Conservation (phyloP, 1,140 invertebrate genomes). For the Magallana ariakensis region DNA sequence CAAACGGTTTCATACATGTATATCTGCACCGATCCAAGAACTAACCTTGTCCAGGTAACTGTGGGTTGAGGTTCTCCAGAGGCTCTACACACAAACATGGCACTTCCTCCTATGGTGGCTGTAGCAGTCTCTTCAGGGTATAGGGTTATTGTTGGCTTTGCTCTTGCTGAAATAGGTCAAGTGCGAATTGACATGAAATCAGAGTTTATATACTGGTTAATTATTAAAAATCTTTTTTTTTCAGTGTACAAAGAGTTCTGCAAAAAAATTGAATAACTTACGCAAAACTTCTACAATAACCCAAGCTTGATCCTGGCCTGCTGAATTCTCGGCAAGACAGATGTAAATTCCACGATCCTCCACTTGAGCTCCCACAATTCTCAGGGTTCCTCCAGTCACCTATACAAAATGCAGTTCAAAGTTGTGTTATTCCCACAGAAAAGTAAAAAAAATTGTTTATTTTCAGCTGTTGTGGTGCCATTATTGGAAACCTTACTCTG, state of each 20-base stretch:
- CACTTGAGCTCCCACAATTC: conserved; percentile 84
- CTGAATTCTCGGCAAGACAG: conserved; percentile 85
- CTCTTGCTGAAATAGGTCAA: conserved; percentile 85
- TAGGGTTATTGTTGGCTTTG: conserved; percentile 88
- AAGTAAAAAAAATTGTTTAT: neutral
- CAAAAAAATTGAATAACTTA: conserved; percentile 81
- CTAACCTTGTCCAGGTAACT: conserved; percentile 86
- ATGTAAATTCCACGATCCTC: conserved; percentile 90
- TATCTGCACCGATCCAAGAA: conserved; percentile 80
- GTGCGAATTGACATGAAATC: conserved; percentile 20
- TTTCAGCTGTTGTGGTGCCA: neutral
- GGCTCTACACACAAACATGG: conserved; percentile 89
- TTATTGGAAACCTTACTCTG: neutral
- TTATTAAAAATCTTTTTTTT: no score
- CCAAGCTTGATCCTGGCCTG: conserved; percentile 83
- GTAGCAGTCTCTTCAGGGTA: conserved; percentile 86
- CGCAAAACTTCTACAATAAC: conserved; percentile 92
- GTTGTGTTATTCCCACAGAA: neutral
- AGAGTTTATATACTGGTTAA: no score
- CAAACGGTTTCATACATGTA: no score
- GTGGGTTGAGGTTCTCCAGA: conserved; percentile 88
- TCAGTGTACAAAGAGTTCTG: neutral
- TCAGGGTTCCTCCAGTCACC: conserved; percentile 84
- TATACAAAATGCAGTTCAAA: conserved; percentile 51
- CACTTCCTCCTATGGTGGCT: conserved; percentile 84